Evolutionary conservation across 2,888 invertebrate genomes (phyloP), one percentile per base, ranked within the genome.

Genomic region (Drosophila siamana): DNA sequence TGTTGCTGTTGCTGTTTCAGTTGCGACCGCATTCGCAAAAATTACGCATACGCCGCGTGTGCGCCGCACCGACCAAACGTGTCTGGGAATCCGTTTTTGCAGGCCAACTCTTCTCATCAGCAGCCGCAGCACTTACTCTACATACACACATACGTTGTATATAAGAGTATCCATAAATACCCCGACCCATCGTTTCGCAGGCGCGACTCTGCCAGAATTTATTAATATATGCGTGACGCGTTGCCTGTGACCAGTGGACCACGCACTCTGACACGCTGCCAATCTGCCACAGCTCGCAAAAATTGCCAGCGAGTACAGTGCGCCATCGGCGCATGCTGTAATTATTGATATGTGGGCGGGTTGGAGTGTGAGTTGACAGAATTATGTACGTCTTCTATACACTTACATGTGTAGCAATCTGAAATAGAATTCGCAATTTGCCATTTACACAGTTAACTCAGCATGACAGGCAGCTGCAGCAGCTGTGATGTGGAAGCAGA

Each of bases 181-280:
- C 38, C 47, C 36, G 4, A 28, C 40, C 38, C 40, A 22, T 33
- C 43, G 44, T 24, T 57, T 62, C 59, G 9, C 48, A 43, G 52
- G 44, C 63, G 69, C 52, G 50, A 8, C 50, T 50, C 51, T 8
- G 40, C 24, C 43, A 15, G 48, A 61, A 88, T 81, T 78, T 81
- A 88, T 87, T 88, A 85, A 88, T 77, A 74, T 85, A 85, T 85
- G 87, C 88, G 65, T 54, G 57, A 68, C 82, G 89, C 82, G 85
- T 86, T 78, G 56, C 62, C 19, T 33, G 41, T 66, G 62, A 41
- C 66, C 86, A 69, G 47, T 47, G 60, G 68, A 63, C 84, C 73
- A 64, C 26, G 51, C 47, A 38, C 54, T 28, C 52, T 52, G 51
- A 9, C 22, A 7, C 36, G 40, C 26, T 0, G 28, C 16, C 13